These are phyloP conservation scores for Drosophila fuyamai DNA, from an alignment of 1,140 invertebrate genomes.

Conservation along the genomic window DNA sequence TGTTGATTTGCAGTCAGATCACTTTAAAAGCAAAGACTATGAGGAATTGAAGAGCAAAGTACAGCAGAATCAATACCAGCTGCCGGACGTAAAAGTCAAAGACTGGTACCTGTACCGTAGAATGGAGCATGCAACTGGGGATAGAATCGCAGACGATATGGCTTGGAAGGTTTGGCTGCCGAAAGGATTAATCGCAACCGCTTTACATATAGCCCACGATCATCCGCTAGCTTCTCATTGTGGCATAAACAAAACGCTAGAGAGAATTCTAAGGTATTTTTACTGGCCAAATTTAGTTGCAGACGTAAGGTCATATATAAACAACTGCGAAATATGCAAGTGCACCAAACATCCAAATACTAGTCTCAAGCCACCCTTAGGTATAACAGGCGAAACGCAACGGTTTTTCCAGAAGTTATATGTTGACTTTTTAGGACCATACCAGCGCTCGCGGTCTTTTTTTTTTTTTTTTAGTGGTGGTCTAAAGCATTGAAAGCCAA, in stretches of 20 bases:
- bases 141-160: neutral
- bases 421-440: neutral
- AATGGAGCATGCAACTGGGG: neutral
- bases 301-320: neutral
- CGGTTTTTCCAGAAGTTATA: no score
- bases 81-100: neutral
- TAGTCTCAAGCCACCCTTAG: no score
- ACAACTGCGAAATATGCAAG: neutral
- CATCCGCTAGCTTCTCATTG: neutral
- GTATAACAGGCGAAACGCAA: neutral
- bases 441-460: neutral
- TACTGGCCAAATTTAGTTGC: neutral
- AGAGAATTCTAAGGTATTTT: neutral
- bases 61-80: neutral
- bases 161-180: neutral
- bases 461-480: no score
- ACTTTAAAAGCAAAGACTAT: neutral
- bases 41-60: neutral
- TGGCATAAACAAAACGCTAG: neutral
- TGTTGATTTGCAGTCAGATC: neutral
- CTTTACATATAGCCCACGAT: neutral
- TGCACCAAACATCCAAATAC: neutral
- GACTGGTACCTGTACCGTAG: neutral
- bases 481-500: no score
- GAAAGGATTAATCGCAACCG: neutral